Percentiles rank a stretch among this genome's conserved stretches.
Conservation (phyloP, 1,140 invertebrate species). For the Magallana gigas region DNA sequence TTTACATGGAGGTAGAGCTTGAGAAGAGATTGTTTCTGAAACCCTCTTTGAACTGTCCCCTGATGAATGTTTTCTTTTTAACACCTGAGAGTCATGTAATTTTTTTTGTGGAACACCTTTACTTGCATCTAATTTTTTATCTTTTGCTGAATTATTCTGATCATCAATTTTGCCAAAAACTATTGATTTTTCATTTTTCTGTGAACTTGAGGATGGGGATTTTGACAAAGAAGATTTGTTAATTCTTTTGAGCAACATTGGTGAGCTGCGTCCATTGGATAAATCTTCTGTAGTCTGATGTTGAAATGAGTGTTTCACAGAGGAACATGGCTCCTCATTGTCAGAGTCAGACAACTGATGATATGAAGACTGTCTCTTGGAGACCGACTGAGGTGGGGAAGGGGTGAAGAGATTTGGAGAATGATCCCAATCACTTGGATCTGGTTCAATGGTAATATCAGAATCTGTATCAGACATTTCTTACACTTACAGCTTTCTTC, state of each 20-base stretch:
- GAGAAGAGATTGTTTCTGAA: constrained; percentile 10
- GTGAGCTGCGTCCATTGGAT: neutral
- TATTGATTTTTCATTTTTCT: neutral
- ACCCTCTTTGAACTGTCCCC: constrained; percentile 35
- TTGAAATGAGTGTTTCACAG: neutral
- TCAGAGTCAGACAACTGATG: constrained; percentile 58
- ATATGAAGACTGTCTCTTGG: constrained; percentile 23
- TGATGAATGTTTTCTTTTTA: constrained; percentile 55
- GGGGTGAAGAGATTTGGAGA: neutral
- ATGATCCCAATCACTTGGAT: constrained; percentile 41
- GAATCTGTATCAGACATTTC: constrained; percentile 54
- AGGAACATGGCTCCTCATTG: constrained; percentile 43
- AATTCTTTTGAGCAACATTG: neutral
- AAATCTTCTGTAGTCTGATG: constrained; percentile 4
- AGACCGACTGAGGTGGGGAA: constrained; percentile 7
- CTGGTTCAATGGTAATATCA: constrained; percentile 50
- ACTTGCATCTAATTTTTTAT: constrained; percentile 13
- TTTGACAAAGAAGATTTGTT: neutral
- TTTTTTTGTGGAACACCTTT: neutral
- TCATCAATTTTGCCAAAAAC: neutral
- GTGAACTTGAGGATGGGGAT: neutral
- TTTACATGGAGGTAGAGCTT: constrained; percentile 62
- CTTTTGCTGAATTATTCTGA: neutral
- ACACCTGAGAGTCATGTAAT: neutral
- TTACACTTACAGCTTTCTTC: no score